Conservation (phyloP, 2,113 vertebrate genomes). For the Anarhynchus alexandrinus region DNA sequence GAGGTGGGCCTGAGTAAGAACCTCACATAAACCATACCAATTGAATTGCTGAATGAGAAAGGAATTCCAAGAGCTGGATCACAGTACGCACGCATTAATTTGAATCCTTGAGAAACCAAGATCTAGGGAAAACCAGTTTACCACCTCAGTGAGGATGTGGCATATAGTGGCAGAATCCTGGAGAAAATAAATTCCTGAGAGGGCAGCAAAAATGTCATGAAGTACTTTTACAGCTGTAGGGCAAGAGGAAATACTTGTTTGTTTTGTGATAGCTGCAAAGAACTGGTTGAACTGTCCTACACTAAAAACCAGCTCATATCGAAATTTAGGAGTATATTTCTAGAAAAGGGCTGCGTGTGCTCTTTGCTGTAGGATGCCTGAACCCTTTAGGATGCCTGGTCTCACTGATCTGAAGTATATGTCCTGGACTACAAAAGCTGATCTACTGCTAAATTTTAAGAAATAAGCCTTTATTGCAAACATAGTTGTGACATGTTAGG, state of each 20-base stretch:
- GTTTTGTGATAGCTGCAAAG: not conserved
- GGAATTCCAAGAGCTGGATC: not conserved
- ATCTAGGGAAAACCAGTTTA: not conserved
- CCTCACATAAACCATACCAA: not conserved
- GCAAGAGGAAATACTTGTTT: not conserved
- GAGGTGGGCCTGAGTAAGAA: not conserved
- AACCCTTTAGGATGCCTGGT: not conserved
- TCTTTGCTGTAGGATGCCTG: not conserved
- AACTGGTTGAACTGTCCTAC: not conserved
- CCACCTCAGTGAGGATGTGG: not conserved
- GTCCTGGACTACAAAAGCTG: not conserved
- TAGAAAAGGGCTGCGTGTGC: not conserved
- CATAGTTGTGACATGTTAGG: not conserved
- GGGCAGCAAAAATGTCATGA: not conserved
- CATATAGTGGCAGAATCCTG: not conserved
- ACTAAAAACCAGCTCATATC: not conserved
- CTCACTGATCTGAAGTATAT: not conserved
- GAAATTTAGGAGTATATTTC: not conserved
- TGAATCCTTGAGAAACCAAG: not conserved
- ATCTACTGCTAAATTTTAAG: not conserved
- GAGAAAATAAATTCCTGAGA: not conserved
- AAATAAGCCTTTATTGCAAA: not conserved
- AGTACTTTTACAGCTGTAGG: not conserved
- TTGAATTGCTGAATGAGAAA: not conserved
- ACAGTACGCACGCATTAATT: rapidly evolving